These are phyloP conservation scores for Gouania willdenowi DNA, from an alignment of 2,797 vertebrate species.

Conservation along the genomic window DNA sequence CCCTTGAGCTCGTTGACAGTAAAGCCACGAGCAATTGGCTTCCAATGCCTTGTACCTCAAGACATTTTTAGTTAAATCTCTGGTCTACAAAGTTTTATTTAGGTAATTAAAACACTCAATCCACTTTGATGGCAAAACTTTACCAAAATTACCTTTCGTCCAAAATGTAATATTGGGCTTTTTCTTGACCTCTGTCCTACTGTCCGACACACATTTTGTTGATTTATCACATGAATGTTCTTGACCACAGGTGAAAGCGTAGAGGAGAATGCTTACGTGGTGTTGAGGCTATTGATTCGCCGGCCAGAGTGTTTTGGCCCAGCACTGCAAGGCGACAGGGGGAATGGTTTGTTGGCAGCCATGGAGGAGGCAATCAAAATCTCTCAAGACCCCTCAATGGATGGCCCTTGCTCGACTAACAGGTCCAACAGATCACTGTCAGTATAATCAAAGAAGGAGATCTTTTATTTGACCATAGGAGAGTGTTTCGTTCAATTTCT, in stretches of 20 bases:
- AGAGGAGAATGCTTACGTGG: conserved; percentile 93
- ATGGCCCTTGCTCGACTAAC: conserved; percentile 77
- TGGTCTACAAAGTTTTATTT: too few relatives aligned
- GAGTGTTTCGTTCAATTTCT: background rate
- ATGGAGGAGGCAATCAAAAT: conserved; percentile 93
- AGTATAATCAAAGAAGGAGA: conserved; percentile 15
- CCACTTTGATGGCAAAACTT: too few relatives aligned
- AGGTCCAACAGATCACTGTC: conserved; percentile 78
- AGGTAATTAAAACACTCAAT: too few relatives aligned
- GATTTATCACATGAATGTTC: too few relatives aligned
- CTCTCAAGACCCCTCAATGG: conserved; percentile 83
- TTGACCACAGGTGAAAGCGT: conserved; percentile 85
- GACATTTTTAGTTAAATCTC: too few relatives aligned
- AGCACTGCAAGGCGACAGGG: conserved; percentile 87
- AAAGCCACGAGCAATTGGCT: conserved; percentile 11
- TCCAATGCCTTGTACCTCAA: background rate
- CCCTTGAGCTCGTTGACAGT: conserved; percentile 23
- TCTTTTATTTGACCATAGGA: too few relatives aligned
- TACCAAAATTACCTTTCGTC: too few relatives aligned
- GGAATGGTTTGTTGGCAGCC: conserved; percentile 85
- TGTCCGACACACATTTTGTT: too few relatives aligned
- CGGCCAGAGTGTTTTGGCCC: conserved; percentile 94
- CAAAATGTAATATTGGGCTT: too few relatives aligned
- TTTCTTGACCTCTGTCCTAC: too few relatives aligned
- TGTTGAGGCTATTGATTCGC: conserved; percentile 89